Conservation (phyloP, 2,113 vertebrate species). For the Cisticola juncidis region DNA sequence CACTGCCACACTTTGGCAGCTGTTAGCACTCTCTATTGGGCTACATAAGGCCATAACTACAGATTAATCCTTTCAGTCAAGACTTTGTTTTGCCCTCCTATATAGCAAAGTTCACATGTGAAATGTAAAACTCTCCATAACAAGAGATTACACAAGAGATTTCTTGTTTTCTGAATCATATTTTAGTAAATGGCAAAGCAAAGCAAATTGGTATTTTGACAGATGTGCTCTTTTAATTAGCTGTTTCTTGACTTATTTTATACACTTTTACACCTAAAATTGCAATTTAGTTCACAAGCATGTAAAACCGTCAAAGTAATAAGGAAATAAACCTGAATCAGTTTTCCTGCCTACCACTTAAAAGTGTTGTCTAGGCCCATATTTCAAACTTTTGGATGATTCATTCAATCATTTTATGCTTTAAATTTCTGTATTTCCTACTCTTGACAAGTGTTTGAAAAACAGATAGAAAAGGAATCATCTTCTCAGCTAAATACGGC, state of each 20-base stretch:
- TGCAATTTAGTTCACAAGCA: neutral
- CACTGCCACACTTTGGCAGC: rapidly evolving
- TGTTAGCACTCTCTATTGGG: neutral
- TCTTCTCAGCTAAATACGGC: neutral
- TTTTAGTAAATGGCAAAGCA: neutral
- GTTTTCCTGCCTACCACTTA: neutral
- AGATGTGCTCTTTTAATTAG: neutral
- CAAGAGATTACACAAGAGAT: neutral
- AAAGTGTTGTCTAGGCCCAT: neutral
- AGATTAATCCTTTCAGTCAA: neutral
- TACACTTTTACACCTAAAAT: neutral
- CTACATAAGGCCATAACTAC: neutral
- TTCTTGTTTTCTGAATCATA: neutral
- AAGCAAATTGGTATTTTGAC: neutral
- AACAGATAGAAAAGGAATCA: neutral
- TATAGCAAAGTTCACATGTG: neutral
- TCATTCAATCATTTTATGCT: neutral
- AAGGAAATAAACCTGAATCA: neutral
- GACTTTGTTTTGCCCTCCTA: neutral
- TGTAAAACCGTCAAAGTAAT: neutral
- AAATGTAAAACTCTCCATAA: neutral
- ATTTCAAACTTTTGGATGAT: neutral
- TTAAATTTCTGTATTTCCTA: neutral
- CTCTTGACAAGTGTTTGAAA: neutral
- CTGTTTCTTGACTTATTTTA: neutral